Conservation (phyloP, 2,113 vertebrate genomes). For the Periophthalmus modestus region DNA sequence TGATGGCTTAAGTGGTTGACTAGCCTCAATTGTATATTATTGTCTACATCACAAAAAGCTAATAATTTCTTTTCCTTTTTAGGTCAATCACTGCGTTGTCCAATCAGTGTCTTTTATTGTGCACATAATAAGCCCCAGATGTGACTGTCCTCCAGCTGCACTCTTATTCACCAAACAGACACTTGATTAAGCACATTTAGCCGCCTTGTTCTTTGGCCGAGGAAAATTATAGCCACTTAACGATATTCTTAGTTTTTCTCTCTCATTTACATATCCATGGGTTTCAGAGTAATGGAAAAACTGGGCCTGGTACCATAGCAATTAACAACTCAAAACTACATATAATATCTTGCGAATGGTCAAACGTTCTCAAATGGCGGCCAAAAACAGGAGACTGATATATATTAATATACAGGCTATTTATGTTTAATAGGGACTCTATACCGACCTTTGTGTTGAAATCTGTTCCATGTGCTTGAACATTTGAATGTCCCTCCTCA, state of each 20-base stretch:
- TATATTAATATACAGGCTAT: no score
- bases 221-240: not conserved
- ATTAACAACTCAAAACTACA: not conserved
- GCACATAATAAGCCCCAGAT: slow-evolving; percentile 14
- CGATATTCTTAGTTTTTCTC: not conserved
- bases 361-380: no score
- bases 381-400: no score
- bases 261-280: not conserved
- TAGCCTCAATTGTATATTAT: not conserved
- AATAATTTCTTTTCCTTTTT: not conserved
- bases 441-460: no score
- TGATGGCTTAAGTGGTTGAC: not conserved
- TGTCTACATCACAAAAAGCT: not conserved
- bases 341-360: no score
- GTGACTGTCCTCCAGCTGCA: slow-evolving; percentile 23
- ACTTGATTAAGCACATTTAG: slow-evolving; percentile 31
- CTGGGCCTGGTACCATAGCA: not conserved
- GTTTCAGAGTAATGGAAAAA: not conserved
- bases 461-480: no score
- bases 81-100: not conserved
- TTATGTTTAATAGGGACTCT: no score
- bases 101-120: not conserved
- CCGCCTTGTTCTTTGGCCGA: not conserved
- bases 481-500: no score
- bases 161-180: slow-evolving; percentile 5